Evolutionary conservation across 2,113 vertebrate genomes (phyloP).

Genomic region (Centrocercus urophasianus): DNA sequence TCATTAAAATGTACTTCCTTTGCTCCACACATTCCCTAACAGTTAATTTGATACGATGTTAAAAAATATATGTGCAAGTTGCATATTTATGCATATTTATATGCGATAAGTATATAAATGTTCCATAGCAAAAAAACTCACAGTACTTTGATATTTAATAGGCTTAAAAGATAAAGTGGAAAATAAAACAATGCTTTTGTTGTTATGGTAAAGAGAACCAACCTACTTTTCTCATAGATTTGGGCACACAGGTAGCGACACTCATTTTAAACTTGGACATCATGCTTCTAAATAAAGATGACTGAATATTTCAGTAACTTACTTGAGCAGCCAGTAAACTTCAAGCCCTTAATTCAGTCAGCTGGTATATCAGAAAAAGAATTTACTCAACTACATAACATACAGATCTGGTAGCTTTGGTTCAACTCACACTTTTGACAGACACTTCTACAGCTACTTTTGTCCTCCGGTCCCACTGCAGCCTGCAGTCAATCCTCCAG

Average conservation of each 20-base stretch:
- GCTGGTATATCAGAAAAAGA: not conserved
- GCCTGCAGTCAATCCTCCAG: not conserved
- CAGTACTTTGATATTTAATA: not conserved
- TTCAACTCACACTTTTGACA: not conserved
- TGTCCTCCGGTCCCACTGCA: not conserved
- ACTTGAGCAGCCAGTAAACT: not conserved
- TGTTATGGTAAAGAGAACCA: not conserved
- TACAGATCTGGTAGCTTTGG: not conserved
- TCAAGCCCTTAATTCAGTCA: not conserved
- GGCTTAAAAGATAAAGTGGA: constrained; percentile 14
- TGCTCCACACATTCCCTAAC: not conserved
- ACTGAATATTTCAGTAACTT: not conserved
- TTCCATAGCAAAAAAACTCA: not conserved
- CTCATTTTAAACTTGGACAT: not conserved
- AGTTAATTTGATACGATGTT: not conserved
- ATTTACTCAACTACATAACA: not conserved
- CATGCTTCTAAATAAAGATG: not conserved
- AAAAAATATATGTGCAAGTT: not conserved
- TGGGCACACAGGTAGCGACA: not conserved
- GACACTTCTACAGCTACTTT: not conserved
- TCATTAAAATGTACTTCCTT: not conserved
- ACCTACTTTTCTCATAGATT: not conserved
- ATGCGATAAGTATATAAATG: constrained; percentile 2
- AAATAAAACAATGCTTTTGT: not conserved
- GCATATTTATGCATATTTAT: not conserved